Percentiles rank a stretch among this genome's conserved stretches.
Conservation (phyloP, 1,140 invertebrate genomes). For the Drosophila triauraria region DNA sequence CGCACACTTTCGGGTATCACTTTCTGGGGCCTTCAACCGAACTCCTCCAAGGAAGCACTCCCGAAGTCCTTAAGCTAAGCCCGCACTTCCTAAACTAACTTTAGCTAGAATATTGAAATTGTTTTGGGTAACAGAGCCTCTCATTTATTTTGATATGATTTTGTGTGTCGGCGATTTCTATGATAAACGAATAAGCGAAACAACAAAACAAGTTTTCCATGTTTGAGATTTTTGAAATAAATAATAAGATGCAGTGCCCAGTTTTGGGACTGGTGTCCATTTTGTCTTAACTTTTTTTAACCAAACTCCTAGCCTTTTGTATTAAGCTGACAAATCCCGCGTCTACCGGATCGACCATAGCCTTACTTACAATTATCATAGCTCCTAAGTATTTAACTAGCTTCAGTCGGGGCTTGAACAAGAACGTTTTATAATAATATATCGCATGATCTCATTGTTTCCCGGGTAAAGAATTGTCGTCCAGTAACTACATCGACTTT, state of each 20-base stretch:
- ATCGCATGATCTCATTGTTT: slow-evolving; percentile 38
- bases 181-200: slow-evolving; percentile 47
- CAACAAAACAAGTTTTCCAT: slow-evolving; percentile 82
- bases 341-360: slow-evolving; percentile 34
- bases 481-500: slow-evolving; percentile 39
- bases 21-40: neutral
- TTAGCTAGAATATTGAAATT: slow-evolving; percentile 83
- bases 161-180: slow-evolving; percentile 36
- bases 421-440: slow-evolving; percentile 32
- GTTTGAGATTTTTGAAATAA: slow-evolving; percentile 59
- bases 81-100: slow-evolving; percentile 62
- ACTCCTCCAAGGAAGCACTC: slow-evolving; percentile 4
- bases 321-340: slow-evolving; percentile 34
- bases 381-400: slow-evolving; percentile 25
- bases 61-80: slow-evolving; percentile 42
- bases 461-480: slow-evolving; percentile 35
- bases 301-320: slow-evolving; percentile 39
- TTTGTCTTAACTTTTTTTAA: slow-evolving; percentile 46
- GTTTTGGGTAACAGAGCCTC: slow-evolving; percentile 57
- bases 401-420: slow-evolving; percentile 14
- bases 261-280: slow-evolving; percentile 56
- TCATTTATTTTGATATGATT: slow-evolving; percentile 51
- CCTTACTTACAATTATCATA: slow-evolving; percentile 37
- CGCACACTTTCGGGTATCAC: slow-evolving; percentile 23
- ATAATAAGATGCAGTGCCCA: slow-evolving; percentile 44